Percentiles rank a stretch among this genome's conserved stretches.
Evolutionary conservation across 2,888 invertebrate species (phyloP).

Genomic region (Aphodius sticticus): DNA sequence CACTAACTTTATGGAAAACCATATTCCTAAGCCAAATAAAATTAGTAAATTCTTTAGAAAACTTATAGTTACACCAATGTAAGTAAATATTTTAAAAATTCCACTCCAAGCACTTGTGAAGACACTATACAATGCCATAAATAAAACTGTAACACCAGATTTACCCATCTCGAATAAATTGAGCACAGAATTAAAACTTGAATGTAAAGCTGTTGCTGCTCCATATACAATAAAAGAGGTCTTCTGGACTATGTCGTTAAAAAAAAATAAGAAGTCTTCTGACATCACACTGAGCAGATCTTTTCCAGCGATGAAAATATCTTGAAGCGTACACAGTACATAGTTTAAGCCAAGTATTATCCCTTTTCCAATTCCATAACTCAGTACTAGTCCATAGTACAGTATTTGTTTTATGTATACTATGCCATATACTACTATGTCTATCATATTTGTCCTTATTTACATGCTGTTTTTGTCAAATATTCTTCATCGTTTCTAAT

Average conservation of each 20-base stretch:
- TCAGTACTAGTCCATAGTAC: constrained; percentile 39
- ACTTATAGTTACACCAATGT: constrained; percentile 41
- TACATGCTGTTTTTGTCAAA: constrained; percentile 6
- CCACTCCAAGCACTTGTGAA: constrained; percentile 23
- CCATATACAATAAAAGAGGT: constrained; percentile 8
- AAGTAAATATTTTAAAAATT: constrained; percentile 34
- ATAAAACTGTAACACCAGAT: not conserved
- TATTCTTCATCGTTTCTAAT: not conserved
- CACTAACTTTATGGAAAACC: constrained; percentile 50
- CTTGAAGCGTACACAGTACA: constrained; percentile 33
- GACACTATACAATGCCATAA: not conserved
- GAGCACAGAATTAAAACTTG: constrained; percentile 28
- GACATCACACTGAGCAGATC: constrained; percentile 42
- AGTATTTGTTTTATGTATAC: constrained; percentile 32
- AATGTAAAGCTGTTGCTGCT: constrained; percentile 19
- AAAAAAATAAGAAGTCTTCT: constrained; percentile 49
- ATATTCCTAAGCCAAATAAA: constrained; percentile 51
- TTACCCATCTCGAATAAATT: constrained; percentile 18
- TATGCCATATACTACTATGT: constrained; percentile 34
- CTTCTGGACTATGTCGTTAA: constrained; percentile 44
- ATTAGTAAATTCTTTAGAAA: constrained; percentile 47
- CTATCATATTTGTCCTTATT: constrained; percentile 37
- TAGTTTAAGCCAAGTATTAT: constrained; percentile 41
- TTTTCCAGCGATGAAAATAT: constrained; percentile 33
- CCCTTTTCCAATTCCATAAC: constrained; percentile 48